Percentiles rank a stretch among this genome's conserved stretches.
phyloP scores from a whole-genome alignment of 2,888 invertebrate genomes.

The Stenchaetothrips biformis region DNA sequence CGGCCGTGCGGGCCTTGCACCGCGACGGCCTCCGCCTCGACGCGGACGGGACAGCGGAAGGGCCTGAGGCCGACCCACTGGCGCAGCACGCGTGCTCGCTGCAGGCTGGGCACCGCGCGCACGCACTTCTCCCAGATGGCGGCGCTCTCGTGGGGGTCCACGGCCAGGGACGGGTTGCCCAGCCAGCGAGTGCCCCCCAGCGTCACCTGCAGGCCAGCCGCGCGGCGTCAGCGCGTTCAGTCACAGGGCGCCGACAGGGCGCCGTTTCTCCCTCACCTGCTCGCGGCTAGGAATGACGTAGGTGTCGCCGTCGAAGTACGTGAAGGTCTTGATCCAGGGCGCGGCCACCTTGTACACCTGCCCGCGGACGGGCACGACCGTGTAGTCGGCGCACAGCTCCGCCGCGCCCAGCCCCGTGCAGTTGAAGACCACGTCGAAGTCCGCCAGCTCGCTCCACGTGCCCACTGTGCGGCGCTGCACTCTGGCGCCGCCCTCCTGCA shows the following conservation, averaged over 20 bases:
- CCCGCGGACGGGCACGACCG: conserved; percentile 74
- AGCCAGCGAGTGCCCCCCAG: conserved; percentile 83
- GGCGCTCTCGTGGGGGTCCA: conserved; percentile 66
- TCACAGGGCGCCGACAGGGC: neutral
- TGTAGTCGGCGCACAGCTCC: conserved; percentile 66
- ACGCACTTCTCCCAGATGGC: conserved; percentile 75
- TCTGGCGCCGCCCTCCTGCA: conserved; percentile 58
- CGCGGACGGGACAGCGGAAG: conserved; percentile 65
- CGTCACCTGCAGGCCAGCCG: conserved; percentile 53
- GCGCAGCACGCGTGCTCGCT: conserved; percentile 52
- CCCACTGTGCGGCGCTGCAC: conserved; percentile 55
- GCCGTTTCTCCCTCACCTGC: conserved; percentile 42
- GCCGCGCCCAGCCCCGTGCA: conserved; percentile 83
- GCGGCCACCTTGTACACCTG: conserved; percentile 78
- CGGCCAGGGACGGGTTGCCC: conserved; percentile 63
- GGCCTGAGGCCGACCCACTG: conserved; percentile 79
- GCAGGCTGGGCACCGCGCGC: conserved; percentile 64
- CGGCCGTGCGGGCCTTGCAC: conserved; percentile 12
- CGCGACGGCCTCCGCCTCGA: conserved; percentile 58
- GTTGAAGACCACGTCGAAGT: conserved; percentile 73
- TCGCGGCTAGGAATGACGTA: conserved; percentile 78
- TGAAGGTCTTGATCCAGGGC: conserved; percentile 85
- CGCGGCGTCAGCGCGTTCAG: neutral
- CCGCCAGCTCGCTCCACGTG: conserved; percentile 56
- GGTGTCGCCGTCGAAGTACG: conserved; percentile 79